Percentiles rank a stretch among this genome's conserved stretches.
Conservation (phyloP, 2,888 invertebrate species). For the Zelleria hepariella region DNA sequence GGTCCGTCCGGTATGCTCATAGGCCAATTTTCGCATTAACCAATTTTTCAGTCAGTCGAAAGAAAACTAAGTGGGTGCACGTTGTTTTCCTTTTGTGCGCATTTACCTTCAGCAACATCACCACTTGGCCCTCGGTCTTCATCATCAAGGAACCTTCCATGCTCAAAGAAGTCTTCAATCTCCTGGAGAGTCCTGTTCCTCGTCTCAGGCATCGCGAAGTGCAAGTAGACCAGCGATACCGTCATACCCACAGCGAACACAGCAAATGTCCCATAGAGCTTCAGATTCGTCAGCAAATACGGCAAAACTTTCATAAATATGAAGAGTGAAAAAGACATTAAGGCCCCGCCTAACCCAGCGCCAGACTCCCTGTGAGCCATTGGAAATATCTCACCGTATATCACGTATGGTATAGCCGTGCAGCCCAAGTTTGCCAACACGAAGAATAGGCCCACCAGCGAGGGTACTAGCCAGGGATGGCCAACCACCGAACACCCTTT, state of each 20-base stretch:
- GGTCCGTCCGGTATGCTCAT: too few species aligned
- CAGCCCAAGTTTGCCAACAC: constrained; percentile 43
- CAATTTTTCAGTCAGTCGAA: too few species aligned
- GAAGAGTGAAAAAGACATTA: constrained; percentile 20
- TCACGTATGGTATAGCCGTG: constrained; percentile 39
- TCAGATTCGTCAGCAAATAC: background rate
- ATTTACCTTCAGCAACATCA: too few species aligned
- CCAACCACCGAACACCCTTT: constrained; percentile 6
- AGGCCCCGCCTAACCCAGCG: constrained; percentile 24
- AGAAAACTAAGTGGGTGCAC: too few species aligned
- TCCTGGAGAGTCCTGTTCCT: background rate
- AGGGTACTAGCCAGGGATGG: background rate
- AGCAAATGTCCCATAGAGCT: background rate
- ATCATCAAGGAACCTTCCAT: constrained; percentile 5
- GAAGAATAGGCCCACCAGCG: constrained; percentile 33
- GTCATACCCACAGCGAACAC: constrained; percentile 15
- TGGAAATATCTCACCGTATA: constrained; percentile 48
- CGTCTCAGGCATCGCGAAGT: constrained; percentile 16
- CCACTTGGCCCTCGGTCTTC: too few species aligned
- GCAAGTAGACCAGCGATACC: constrained; percentile 17
- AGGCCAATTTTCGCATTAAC: too few species aligned
- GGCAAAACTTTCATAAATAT: background rate
- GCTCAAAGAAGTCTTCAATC: constrained; percentile 18
- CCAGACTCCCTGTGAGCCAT: constrained; percentile 39
- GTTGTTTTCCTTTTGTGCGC: too few species aligned